Base-by-base conservation (phyloP, 2,888 invertebrate species). In the Brenthis daphne region DNA sequence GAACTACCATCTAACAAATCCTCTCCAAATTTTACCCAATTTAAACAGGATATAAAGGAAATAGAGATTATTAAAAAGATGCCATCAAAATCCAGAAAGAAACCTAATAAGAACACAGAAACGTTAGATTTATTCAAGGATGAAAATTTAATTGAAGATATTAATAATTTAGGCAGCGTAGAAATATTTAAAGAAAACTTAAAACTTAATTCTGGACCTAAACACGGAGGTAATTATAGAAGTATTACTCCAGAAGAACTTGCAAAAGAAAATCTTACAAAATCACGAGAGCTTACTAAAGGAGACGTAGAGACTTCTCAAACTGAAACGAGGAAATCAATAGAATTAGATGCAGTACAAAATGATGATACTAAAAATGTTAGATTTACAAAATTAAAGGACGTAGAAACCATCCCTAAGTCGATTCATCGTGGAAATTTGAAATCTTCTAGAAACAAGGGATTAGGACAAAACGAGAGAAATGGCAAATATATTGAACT, bases 181-280 rank as follows among this genome's bases (percentile, higher is more conserved):
- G 93, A 93, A 83, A 80, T 93, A 75, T 92, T 93, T 64, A 84
- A 80, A 72, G 83, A 87, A 71, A 81, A 85, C 65, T 75, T 90
- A 64, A 83, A 90, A 72, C 71, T 89, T 4, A 80, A 79, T 33
- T 81, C 80, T 33, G 87, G 88, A 5, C 91, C 90, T 8, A 86
- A 81, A 74, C 92, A 92, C 76, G 93, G 93, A 55, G 93, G 93
- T 37, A 93, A 93, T 73, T 92, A 92, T 67, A 84, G 85, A 80
- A 83, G 79, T 70, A 82, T 84, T 24, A 79, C 80, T 61, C 56
- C 76, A 24, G 69, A 76, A 67, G 75, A 77, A 61, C 58, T 73
- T 20, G 56, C 76, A 12, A 75, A 78, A 67, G 80, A 81, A 72
- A 75, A 73, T 14, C 68, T 72, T 43, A 33, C 60, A 37, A 58